Evolutionary conservation across 2,113 vertebrate genomes (phyloP), one percentile per base, ranked within the genome.

Genomic region (Etheostoma cragini): DNA sequence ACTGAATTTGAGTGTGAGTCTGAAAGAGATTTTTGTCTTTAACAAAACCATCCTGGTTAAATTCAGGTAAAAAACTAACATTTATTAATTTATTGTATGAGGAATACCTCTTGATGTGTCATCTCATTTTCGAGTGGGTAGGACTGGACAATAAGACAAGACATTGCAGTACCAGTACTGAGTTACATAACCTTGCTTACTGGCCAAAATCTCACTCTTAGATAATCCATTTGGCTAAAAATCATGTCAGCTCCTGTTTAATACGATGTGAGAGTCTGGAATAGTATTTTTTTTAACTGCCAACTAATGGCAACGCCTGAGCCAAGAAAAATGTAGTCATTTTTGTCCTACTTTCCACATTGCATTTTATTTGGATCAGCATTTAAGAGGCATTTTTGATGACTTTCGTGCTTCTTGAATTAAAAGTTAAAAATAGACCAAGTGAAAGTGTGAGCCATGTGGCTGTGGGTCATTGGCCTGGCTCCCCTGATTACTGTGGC

Each of bases 351-450:
- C 86, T 87, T 86, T 88, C 72, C 65, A 71, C 73, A 1, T 56
- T 67, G 72, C 49, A 14, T 67, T 83, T 84, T 50, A 56, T 73
- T 83, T 78, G 69, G 58, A 89, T n/a, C 54, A 58, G 84, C 78
- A 69, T 78, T 63, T 66, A 35, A 78, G 80, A 45, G 62, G 61
- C 67, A 33, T 83, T 89, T 88, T 62, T 72, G 69, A 88, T 88
- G 78, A 86, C 73, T 80, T 65, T 47, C 49, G 74, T 71, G 65
- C 73, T 76, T 83, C 58, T 62, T 60, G 72, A 76, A n/a, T 69
- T 64, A 49, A 60, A 24, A 74, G 83, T 83, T 83, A 69, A 86
- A 86, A 86, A 89, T 82, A 88, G 84, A 74, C 30, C 12, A 21
- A 52, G 69, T 61, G 67, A 47, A 70, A 58, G 64, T 47, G 50